Evolutionary conservation across 2,888 invertebrate species (phyloP).

Genomic region (Lamellibrachia columna): DNA sequence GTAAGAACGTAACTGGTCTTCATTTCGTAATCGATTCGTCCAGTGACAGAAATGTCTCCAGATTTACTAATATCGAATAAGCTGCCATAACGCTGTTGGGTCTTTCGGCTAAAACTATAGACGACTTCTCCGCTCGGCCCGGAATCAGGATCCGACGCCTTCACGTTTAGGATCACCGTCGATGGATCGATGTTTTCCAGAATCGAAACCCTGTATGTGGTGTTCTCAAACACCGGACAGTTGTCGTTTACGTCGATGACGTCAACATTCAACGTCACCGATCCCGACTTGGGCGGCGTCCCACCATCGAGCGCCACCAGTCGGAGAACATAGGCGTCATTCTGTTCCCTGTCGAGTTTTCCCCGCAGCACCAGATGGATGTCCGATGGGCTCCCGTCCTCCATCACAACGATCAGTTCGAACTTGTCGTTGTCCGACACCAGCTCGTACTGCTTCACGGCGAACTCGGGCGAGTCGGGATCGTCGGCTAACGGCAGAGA

Average conservation of each 20-base stretch:
- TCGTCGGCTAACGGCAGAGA: conserved; percentile 31
- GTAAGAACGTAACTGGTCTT: conserved; percentile 25
- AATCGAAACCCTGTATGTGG: conserved; percentile 24
- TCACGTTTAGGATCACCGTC: conserved; percentile 26
- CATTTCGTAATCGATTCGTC: conserved; percentile 32
- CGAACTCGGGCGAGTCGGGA: conserved; percentile 31
- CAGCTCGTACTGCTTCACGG: conserved; percentile 33
- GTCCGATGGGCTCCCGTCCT: background rate
- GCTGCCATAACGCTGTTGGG: background rate
- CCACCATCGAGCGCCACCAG: background rate
- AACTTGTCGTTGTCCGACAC: background rate
- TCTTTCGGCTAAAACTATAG: conserved; percentile 26
- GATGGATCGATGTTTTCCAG: conserved; percentile 27
- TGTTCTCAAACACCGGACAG: conserved; percentile 30
- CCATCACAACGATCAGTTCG: background rate
- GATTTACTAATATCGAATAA: conserved; percentile 31
- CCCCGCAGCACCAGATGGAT: background rate
- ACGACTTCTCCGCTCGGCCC: conserved; percentile 32
- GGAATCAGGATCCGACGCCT: conserved; percentile 32
- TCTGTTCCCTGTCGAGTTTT: background rate
- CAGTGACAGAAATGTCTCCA: conserved; percentile 31
- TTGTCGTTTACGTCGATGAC: conserved; percentile 36
- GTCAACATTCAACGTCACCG: conserved; percentile 6
- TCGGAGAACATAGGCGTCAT: background rate
- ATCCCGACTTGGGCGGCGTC: background rate